Base-by-base conservation (phyloP, 2,113 vertebrate genomes). In the Microcebus ravelobensis region DNA sequence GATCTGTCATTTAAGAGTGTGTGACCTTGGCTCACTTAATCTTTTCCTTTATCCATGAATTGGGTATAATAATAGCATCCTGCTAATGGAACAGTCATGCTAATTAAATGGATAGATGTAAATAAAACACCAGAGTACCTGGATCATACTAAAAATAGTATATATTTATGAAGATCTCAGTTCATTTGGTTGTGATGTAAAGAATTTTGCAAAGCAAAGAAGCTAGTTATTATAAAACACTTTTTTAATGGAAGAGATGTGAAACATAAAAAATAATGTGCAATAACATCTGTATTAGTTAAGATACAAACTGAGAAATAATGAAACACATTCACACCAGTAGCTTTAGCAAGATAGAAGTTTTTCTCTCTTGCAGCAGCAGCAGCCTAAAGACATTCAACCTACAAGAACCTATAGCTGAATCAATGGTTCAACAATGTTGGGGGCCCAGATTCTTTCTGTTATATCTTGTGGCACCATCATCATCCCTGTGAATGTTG, bases 381-480 rank as follows among this genome's bases (percentile, higher is more conserved):
- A 50, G n/a, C 2, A 52, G 17, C 14, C 45, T 31, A 42, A 61
- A 84, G 36, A 23, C 18, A 29, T 79, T 77, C 27, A 71, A 6
- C 9, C 12, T 80, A 13, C 5, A 48, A 42, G 5, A 71, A 27
- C 23, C 6, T 86, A 31, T 4, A n/a, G 52, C 5, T n/a, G 4
- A 18, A 42, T 15, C 0, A 1, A 0, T 0, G 12, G 8, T 52
- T 67, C 42, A n/a, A 74, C 1, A 9, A 8, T 63, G 20, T 50
- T 20, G 34, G 4, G 36, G 12, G 13, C 23, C 5, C 8, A 6
- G 27, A 5, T 36, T 15, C 21, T 36, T 73, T 50, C 36, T 5
- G 50, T 77, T 34, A 6, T 67, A 52, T 27, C 29, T 82, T 25
- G 0, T 39, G 67, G 18, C 7, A 45, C 20, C 21, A 92, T 2